These are phyloP conservation scores for Meloidogyne hapla DNA, from an alignment of 1,140 invertebrate species.

Conservation along the genomic window DNA sequence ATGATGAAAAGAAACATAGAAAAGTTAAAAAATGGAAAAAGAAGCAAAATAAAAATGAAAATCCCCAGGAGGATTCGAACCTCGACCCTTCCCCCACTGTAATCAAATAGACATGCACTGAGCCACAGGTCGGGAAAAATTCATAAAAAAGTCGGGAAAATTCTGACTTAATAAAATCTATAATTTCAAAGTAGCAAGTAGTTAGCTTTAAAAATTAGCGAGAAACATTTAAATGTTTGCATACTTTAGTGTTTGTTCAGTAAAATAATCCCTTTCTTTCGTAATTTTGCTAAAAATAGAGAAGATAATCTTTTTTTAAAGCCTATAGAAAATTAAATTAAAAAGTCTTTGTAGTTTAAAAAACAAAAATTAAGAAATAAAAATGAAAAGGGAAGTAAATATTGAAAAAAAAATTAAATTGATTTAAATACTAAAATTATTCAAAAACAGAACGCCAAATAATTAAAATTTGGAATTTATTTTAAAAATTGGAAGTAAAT, in stretches of 20 bases:
- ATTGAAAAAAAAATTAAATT: not conserved
- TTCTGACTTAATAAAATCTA: too few relatives aligned
- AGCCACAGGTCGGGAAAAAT: too few relatives aligned
- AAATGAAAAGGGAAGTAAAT: not conserved
- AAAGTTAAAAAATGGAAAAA: not conserved
- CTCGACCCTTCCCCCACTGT: not conserved
- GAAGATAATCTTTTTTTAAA: too few relatives aligned
- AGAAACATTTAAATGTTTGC: not conserved
- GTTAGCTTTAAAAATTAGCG: not conserved
- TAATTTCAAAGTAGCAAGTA: not conserved
- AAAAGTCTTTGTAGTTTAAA: too few relatives aligned
- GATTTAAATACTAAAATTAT: not conserved
- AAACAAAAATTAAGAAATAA: too few relatives aligned
- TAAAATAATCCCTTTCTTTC: not conserved
- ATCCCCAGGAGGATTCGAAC: not conserved
- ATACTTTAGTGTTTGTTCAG: not conserved
- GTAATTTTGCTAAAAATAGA: not conserved
- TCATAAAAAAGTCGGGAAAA: too few relatives aligned
- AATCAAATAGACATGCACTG: not conserved
- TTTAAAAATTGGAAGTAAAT: too few relatives aligned
- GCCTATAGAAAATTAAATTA: too few relatives aligned
- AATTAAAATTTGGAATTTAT: not conserved
- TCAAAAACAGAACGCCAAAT: not conserved
- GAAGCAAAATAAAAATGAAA: not conserved
- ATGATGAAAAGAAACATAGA: not conserved